Conservation (phyloP, 2,113 vertebrate genomes). For the Leuciscus idus region DNA sequence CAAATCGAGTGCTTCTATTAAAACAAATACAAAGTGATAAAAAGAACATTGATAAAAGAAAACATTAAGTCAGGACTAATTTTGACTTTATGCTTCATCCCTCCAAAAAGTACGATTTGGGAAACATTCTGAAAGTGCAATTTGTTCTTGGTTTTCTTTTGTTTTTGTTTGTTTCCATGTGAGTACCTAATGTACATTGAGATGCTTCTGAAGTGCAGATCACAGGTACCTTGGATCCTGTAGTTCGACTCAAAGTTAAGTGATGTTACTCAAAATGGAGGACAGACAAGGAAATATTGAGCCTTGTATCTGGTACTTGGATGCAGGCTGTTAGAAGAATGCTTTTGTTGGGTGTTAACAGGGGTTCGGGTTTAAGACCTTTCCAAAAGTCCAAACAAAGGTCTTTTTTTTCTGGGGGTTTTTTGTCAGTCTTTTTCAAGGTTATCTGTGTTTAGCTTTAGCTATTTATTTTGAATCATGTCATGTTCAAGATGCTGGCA, state of each 20-base stretch:
- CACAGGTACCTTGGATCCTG: constrained; percentile 38
- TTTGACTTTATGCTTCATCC: constrained; percentile 67
- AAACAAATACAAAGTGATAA: constrained; percentile 48
- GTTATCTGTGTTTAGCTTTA: constrained; percentile 11
- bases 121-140: constrained; percentile 77
- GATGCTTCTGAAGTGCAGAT: constrained; percentile 39
- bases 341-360: constrained; percentile 32
- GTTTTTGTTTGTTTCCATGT: constrained; percentile 42
- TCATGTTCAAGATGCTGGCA: constrained; percentile 45
- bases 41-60: constrained; percentile 56
- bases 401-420: background rate
- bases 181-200: constrained; percentile 38
- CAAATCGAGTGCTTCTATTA: constrained; percentile 45
- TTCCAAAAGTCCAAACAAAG: constrained; percentile 26
- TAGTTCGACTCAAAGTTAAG: constrained; percentile 11
- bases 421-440: constrained; percentile 10
- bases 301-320: constrained; percentile 20
- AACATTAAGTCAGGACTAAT: constrained; percentile 71
- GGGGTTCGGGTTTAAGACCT: constrained; percentile 1
- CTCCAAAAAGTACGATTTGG: constrained; percentile 63
- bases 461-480: constrained; percentile 18
- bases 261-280: constrained; percentile 18
- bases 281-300: constrained; percentile 7
- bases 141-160: constrained; percentile 57
- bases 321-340: constrained; percentile 21